Evolutionary conservation across 2,888 invertebrate species (phyloP), one percentile per base, ranked within the genome.

Genomic region (Agrotis segetum): DNA sequence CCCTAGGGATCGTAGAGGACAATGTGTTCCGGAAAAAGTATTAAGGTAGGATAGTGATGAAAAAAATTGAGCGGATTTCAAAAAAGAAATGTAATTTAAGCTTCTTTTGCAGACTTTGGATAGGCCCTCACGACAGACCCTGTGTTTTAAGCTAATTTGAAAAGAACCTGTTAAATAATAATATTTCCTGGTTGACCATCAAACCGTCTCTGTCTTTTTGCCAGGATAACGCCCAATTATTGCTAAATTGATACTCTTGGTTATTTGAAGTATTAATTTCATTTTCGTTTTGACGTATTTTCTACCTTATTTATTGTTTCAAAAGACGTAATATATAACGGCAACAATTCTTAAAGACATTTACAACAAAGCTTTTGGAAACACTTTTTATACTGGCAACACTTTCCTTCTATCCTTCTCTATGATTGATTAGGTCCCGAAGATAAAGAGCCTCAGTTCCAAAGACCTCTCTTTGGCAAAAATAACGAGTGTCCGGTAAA

Each of bases 401-500:
- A 62, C 46, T 76, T 65, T 62, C 67, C 19, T 52, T 60, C 46
- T 76, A 67, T 62, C 67, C n/a, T 58, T 60, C n/a, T 0, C 24
- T 60, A 75, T 82, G 76, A 79, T 85, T 83, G 82, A 85, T 85
- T 69, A 74, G 62, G 52, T 81, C 66, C 21, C 49, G 61, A 19
- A 63, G 63, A 79, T 83, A 77, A 71, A 77, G 61, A 73, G 60
- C 69, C 53, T 74, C 50, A 19, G 81, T 82, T 76, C 77, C 76
- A 63, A 79, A 77, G 73, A 74, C 58, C 73, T 74, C 77, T 81
- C 74, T 80, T 74, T 72, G 79, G 75, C 65, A 79, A 74, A 83
- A 82, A 78, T 82, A 82, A 80, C 78, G 77, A 75, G 76, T 80
- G 80, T 83, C 85, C 82, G 58, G 83, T 82, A 80, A 85, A 85